These are phyloP conservation scores for Drosophila tani DNA, from an alignment of 1,140 invertebrate species.

Conservation along the genomic window DNA sequence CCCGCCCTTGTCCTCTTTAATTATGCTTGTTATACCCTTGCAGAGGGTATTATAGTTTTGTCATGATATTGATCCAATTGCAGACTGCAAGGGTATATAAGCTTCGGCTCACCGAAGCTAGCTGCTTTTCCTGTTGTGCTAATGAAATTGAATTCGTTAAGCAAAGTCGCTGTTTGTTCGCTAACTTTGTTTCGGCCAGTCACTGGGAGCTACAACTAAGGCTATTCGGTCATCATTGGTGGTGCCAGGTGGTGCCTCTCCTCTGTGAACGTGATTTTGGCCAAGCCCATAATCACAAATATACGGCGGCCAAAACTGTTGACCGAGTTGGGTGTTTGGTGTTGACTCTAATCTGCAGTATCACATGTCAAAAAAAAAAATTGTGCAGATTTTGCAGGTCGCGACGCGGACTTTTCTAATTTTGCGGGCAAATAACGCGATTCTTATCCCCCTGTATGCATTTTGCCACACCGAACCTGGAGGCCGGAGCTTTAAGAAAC, in stretches of 20 bases:
- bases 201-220: slow-evolving; percentile 23
- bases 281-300: not conserved
- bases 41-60: too few relatives aligned
- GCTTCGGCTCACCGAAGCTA: too few relatives aligned
- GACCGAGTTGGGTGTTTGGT: not conserved
- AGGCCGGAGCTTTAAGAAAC: not conserved
- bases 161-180: slow-evolving; percentile 28
- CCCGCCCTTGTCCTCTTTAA: slow-evolving; percentile 19
- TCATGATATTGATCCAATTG: too few relatives aligned
- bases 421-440: slow-evolving; percentile 15
- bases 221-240: slow-evolving; percentile 18
- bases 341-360: not conserved
- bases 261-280: not conserved
- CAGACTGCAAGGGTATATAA: too few relatives aligned
- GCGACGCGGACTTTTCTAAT: slow-evolving; percentile 14
- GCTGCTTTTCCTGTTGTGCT: slow-evolving; percentile 14
- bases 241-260: too few relatives aligned
- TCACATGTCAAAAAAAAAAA: slow-evolving; percentile 1
- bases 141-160: slow-evolving; percentile 48
- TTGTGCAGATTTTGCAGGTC: not conserved
- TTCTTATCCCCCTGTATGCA: not conserved
- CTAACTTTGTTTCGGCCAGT: slow-evolving; percentile 26
- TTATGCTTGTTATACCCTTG: slow-evolving; percentile 21
- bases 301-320: not conserved
- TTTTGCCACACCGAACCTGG: not conserved